These are phyloP conservation scores for Aphidius gifuensis DNA, from an alignment of 1,140 invertebrate species.

Conservation along the genomic window DNA sequence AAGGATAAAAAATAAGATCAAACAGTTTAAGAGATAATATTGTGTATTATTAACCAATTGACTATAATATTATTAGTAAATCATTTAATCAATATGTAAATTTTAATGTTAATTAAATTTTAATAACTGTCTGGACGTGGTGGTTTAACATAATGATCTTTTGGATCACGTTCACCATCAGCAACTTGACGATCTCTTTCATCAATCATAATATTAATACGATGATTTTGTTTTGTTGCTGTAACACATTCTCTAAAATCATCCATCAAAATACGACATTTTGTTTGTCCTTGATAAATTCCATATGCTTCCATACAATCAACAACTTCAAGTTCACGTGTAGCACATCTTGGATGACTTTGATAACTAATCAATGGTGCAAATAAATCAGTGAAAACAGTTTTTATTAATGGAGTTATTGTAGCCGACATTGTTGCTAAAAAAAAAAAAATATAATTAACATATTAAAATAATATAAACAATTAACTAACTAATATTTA, in stretches of 20 bases:
- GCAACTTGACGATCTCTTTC: conserved; percentile 57
- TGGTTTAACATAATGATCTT: conserved; percentile 1
- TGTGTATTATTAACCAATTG: too few species aligned
- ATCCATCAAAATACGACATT: conserved; percentile 60
- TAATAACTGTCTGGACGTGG: conserved; percentile 11
- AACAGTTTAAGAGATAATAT: too few species aligned
- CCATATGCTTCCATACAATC: conserved; percentile 77
- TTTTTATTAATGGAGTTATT: conserved; percentile 58
- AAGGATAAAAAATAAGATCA: too few species aligned
- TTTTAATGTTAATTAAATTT: neutral
- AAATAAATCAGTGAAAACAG: conserved; percentile 68
- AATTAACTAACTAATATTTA: too few species aligned
- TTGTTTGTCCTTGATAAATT: conserved; percentile 53
- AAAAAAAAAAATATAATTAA: neutral
- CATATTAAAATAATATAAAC: too few species aligned
- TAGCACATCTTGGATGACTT: conserved; percentile 59
- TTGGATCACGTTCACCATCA: conserved; percentile 8
- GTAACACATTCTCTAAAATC: conserved; percentile 68
- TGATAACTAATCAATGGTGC: conserved; percentile 63
- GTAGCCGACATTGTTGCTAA: neutral
- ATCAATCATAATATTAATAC: conserved; percentile 49
- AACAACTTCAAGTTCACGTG: conserved; percentile 65
- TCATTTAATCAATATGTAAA: too few species aligned
- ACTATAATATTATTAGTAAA: too few species aligned
- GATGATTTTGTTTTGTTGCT: conserved; percentile 58